A percentile compares a stretch with the other conserved stretches of the same genome.
phyloP scores from a whole-genome alignment of 2,797 vertebrate species.

The Paedocypris micromegethes region DNA sequence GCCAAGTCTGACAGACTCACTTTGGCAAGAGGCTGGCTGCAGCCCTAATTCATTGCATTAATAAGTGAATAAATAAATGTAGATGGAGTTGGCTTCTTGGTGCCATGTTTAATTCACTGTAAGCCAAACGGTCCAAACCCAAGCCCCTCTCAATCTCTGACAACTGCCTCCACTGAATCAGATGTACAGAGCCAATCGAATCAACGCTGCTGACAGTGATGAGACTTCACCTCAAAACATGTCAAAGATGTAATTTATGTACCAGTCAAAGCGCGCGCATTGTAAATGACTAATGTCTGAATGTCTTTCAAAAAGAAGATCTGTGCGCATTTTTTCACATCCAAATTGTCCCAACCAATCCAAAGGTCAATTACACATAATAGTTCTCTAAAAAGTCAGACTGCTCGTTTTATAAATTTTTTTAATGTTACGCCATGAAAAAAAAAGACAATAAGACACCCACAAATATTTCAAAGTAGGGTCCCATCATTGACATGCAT shows the following conservation, averaged over 20 bases:
- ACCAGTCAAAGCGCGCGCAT: slow-evolving; percentile 6
- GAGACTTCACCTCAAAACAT: slow-evolving; percentile 12
- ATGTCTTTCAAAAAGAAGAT: slow-evolving; percentile 10
- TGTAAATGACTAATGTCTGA: not conserved
- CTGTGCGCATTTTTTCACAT: not conserved
- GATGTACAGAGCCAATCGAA: slow-evolving; percentile 23
- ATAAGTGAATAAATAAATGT: slow-evolving; percentile 64
- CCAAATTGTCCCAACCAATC: slow-evolving; percentile 8
- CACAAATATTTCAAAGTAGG: no score
- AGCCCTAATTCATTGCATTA: slow-evolving; percentile 62
- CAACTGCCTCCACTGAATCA: not conserved
- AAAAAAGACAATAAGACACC: no score
- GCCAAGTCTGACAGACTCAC: slow-evolving; percentile 46
- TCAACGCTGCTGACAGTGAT: slow-evolving; percentile 20
- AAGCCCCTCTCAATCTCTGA: slow-evolving; percentile 13
- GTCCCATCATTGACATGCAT: no score
- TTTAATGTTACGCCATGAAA: no score
- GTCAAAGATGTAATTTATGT: not conserved
- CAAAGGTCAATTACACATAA: slow-evolving; percentile 11
- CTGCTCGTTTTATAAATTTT: no score
- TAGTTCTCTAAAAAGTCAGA: not conserved
- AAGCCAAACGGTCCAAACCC: slow-evolving; percentile 17
- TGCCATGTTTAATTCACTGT: slow-evolving; percentile 49
- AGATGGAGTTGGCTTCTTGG: slow-evolving; percentile 55
- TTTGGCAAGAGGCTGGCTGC: slow-evolving; percentile 53